Evolutionary conservation across 1,140 invertebrate species (phyloP).

Genomic region (Acromyrmex charruanus): DNA sequence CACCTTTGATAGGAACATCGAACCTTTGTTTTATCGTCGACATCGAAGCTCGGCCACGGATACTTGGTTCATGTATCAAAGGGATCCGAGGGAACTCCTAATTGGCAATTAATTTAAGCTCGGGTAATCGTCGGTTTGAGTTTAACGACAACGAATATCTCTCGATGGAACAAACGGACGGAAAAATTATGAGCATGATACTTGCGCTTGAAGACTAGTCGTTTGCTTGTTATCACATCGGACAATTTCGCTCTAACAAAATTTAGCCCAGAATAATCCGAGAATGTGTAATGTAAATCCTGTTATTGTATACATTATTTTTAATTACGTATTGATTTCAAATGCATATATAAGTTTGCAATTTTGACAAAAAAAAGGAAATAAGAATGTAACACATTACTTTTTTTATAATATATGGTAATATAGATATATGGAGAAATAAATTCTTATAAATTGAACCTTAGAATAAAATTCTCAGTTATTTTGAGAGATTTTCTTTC

Average conservation of each 20-base stretch:
- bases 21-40: constrained; percentile 65
- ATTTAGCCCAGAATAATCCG: not conserved
- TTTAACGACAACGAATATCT: constrained; percentile 30
- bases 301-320: constrained; percentile 10
- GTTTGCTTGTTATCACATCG: constrained; percentile 22
- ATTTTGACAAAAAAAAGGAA: not conserved
- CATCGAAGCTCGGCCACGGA: constrained; percentile 23
- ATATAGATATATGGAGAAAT: not conserved
- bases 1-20: constrained; percentile 62
- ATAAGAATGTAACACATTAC: not conserved
- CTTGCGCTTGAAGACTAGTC: not conserved
- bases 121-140: constrained; percentile 54
- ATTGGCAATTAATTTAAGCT: constrained; percentile 76
- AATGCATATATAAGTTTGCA: not conserved
- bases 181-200: constrained; percentile 14
- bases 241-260: not conserved
- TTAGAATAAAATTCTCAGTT: not conserved
- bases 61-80: constrained; percentile 31
- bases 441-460: not conserved
- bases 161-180: not conserved
- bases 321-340: not conserved
- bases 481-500: not conserved
- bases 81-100: constrained; percentile 41
- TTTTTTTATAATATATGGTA: not conserved
- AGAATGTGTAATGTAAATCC: not conserved